These are phyloP conservation scores for Sitta carolinensis DNA, from an alignment of 2,797 vertebrate species.

Conservation along the genomic window DNA sequence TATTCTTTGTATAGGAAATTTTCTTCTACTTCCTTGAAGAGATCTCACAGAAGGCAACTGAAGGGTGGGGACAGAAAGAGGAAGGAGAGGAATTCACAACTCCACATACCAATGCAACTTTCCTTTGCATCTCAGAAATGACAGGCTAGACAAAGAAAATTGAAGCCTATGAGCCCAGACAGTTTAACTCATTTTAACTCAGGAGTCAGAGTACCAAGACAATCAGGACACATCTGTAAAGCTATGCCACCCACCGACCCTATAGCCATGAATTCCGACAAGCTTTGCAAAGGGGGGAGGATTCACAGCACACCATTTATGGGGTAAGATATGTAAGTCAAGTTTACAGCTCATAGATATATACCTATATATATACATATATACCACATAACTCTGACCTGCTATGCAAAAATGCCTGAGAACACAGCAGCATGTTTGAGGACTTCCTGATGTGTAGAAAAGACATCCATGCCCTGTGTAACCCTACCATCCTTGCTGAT, in stretches of 20 bases:
- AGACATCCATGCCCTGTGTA: not conserved
- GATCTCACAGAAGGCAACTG: not conserved
- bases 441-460: not conserved
- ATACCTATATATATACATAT: too few relatives aligned
- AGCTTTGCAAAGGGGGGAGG: not conserved
- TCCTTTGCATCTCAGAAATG: not conserved
- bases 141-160: not conserved
- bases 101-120: not conserved
- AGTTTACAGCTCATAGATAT: not conserved
- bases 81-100: not conserved
- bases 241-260: fast-evolving
- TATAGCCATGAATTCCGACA: not conserved
- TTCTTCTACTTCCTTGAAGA: not conserved
- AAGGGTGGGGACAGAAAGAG: not conserved
- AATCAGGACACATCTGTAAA: not conserved
- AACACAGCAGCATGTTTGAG: not conserved
- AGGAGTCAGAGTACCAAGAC: not conserved
- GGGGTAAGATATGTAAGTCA: not conserved
- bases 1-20: not conserved
- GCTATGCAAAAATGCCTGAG: not conserved
- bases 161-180: not conserved
- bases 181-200: not conserved
- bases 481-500: not conserved
- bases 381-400: not conserved
- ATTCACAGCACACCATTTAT: not conserved